Conservation (phyloP, 2,888 invertebrate genomes). For the Thecocarcelia acutangulata region DNA sequence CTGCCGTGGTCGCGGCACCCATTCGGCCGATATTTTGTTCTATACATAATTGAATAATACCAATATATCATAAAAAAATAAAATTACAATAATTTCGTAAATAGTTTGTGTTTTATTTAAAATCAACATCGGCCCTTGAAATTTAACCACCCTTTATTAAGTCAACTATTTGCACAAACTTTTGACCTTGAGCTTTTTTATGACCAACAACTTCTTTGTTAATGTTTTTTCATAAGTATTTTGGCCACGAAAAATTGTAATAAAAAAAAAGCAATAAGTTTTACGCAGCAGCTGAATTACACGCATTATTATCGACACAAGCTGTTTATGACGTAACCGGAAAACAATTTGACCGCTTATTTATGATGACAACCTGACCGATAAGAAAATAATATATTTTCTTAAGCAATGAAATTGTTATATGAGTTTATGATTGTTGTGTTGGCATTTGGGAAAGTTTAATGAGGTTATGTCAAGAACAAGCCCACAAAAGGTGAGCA, state of each 20-base stretch:
- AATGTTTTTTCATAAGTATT: too few species aligned
- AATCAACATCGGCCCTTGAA: too few species aligned
- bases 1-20: too few species aligned
- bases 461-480: conserved; percentile 24
- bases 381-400: conserved; percentile 23
- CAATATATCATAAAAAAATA: too few species aligned
- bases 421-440: conserved; percentile 8
- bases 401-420: conserved; percentile 43
- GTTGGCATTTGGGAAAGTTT: conserved; percentile 1
- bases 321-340: conserved; percentile 25
- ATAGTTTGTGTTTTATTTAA: too few species aligned
- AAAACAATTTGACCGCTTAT: conserved; percentile 15
- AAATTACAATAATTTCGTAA: too few species aligned
- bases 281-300: conserved; percentile 40
- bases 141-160: too few species aligned
- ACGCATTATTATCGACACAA: not conserved
- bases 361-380: conserved; percentile 26
- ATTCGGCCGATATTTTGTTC: too few species aligned
- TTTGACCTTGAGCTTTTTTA: too few species aligned
- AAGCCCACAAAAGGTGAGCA: conserved; percentile 29
- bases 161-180: too few species aligned
- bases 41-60: too few species aligned
- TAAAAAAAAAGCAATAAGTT: conserved; percentile 16
- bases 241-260: conserved; percentile 1
- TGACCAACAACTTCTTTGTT: too few species aligned